Evolutionary conservation across 1,140 invertebrate species (phyloP).

Genomic region (Melanaphis sacchari): DNA sequence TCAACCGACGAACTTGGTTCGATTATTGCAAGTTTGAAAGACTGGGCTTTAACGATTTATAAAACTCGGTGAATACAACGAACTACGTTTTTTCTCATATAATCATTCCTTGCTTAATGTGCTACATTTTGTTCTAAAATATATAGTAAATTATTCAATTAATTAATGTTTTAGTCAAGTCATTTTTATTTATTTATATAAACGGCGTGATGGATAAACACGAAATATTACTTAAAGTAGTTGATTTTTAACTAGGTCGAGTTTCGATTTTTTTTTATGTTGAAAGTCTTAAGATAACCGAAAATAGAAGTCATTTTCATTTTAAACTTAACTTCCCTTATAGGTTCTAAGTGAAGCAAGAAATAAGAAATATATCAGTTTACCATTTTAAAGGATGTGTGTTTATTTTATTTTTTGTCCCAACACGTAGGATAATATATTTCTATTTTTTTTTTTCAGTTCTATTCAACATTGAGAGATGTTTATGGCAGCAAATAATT

Average conservation of each 20-base stretch:
- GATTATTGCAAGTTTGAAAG: not conserved
- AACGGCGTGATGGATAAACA: not conserved
- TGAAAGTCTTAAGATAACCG: not conserved
- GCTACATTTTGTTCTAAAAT: not conserved
- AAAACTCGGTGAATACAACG: not conserved
- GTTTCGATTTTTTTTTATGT: not conserved
- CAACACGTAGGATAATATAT: no score
- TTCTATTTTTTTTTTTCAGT: not conserved
- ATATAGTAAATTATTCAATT: not conserved
- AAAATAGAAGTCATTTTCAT: not conserved
- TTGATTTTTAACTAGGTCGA: not conserved
- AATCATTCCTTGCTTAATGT: no score
- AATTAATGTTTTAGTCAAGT: not conserved
- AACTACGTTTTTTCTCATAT: not conserved
- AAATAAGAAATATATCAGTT: not conserved
- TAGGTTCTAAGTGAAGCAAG: not conserved
- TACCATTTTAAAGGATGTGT: no score
- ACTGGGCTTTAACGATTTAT: not conserved
- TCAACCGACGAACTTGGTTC: not conserved
- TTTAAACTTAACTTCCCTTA: not conserved
- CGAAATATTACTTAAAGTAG: not conserved
- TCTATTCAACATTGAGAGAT: not conserved
- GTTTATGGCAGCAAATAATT: not conserved
- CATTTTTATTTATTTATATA: not conserved
- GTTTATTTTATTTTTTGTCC: not conserved